These are phyloP conservation scores for Ceratina australensis DNA, from an alignment of 1,140 invertebrate species.

Conservation along the genomic window DNA sequence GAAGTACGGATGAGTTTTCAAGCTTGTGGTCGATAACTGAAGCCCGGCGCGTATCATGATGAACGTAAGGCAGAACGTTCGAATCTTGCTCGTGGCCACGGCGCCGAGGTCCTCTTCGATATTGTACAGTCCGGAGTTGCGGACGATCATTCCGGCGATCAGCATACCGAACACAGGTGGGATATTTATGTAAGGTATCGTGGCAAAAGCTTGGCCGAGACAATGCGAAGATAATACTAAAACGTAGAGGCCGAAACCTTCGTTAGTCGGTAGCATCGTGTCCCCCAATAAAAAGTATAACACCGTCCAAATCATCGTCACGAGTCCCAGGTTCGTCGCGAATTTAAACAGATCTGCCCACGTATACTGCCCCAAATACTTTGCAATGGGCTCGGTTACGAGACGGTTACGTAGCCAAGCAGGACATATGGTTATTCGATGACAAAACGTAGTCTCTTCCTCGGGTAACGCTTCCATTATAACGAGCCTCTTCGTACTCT, in stretches of 20 bases:
- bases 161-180: constrained; percentile 77
- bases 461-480: background rate
- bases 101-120: constrained; percentile 67
- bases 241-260: constrained; percentile 65
- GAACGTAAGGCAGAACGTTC: constrained; percentile 72
- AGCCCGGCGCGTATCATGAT: constrained; percentile 73
- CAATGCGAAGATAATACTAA: constrained; percentile 64
- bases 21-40: constrained; percentile 68
- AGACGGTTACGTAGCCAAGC: constrained; percentile 59
- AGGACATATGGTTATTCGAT: constrained; percentile 64
- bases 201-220: constrained; percentile 69
- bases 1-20: constrained; percentile 65
- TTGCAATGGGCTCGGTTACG: constrained; percentile 59
- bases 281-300: constrained; percentile 69
- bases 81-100: constrained; percentile 63
- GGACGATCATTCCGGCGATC: constrained; percentile 73
- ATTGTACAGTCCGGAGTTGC: constrained; percentile 68
- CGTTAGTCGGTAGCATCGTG: constrained; percentile 65
- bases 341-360: constrained; percentile 66
- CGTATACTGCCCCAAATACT: constrained; percentile 43
- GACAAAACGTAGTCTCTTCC: constrained; percentile 66
- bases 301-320: constrained; percentile 55
- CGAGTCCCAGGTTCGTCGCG: constrained; percentile 42
- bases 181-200: constrained; percentile 69
- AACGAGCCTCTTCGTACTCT: background rate